These are phyloP conservation scores for Percopsis omiscomaycus DNA, from an alignment of 2,797 vertebrate genomes.

Conservation along the genomic window DNA sequence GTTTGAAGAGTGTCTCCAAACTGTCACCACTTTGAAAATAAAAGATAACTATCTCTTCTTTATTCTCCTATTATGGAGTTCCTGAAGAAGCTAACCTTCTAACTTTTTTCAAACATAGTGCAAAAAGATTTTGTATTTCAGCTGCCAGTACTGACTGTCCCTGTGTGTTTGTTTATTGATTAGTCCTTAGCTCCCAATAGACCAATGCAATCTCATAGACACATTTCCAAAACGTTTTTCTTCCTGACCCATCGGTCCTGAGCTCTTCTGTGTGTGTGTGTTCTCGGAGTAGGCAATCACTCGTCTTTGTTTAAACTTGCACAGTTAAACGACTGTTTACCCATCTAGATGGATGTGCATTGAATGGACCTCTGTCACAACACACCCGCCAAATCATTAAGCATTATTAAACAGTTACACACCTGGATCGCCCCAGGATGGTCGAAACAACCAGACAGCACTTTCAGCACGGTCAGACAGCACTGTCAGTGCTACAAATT, in stretches of 20 bases:
- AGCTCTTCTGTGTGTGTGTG: conserved; percentile 17
- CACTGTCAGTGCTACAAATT: conserved; percentile 36
- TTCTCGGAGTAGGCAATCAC: neutral
- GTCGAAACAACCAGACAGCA: conserved; percentile 21
- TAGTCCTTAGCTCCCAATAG: conserved; percentile 9
- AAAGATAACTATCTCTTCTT: neutral
- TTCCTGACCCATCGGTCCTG: neutral
- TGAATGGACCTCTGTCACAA: conserved; percentile 18
- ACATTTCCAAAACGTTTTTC: neutral
- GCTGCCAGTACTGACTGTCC: conserved; percentile 16
- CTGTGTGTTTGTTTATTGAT: conserved; percentile 29
- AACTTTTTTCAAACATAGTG: neutral
- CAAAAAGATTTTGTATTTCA: neutral
- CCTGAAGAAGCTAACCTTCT: neutral
- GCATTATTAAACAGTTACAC: conserved; percentile 9
- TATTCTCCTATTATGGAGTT: neutral
- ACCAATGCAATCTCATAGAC: conserved; percentile 27
- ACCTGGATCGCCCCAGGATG: neutral
- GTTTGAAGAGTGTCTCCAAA: conserved; percentile 33
- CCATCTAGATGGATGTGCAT: conserved; percentile 16
- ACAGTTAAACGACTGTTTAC: conserved; percentile 7
- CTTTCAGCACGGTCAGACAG: neutral
- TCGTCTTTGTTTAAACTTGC: conserved; percentile 19
- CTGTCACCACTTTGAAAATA: conserved; percentile 12
- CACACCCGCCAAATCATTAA: conserved; percentile 35